Evolutionary conservation across 35 echinoderm and acorn worm species (phyloP).

Genomic region (Acanthaster planci): DNA sequence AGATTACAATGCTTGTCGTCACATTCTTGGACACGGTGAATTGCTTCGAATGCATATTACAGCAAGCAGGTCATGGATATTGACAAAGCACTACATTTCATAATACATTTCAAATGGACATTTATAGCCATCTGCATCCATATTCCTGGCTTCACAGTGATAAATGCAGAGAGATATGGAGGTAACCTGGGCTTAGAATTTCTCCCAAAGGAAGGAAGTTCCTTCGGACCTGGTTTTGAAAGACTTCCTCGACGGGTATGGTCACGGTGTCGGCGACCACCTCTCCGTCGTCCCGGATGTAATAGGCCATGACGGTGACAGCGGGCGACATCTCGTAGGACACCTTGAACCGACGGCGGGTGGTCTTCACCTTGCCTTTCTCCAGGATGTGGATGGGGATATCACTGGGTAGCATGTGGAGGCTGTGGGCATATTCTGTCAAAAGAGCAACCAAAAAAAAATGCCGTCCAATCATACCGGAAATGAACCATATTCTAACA

Average conservation of each 20-base stretch:
- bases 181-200: no score
- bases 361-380: conserved; percentile 22
- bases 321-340: conserved; percentile 77
- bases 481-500: no score
- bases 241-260: conserved; percentile 55
- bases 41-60: no score
- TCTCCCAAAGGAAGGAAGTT: not conserved
- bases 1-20: no score
- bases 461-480: no score
- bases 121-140: no score
- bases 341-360: conserved; percentile 41
- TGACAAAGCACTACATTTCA: no score
- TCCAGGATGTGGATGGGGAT: conserved; percentile 1
- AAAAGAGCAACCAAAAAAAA: no score
- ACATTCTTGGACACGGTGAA: no score
- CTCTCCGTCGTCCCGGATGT: conserved; percentile 64
- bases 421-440: not conserved
- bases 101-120: no score
- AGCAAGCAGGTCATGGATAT: no score
- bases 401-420: not conserved
- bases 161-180: not conserved
- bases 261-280: conserved; percentile 73
- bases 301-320: conserved; percentile 76
- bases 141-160: no score
- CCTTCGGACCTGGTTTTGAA: conserved; percentile 70